Evolutionary conservation across 2,113 vertebrate genomes (phyloP), one percentile per base, ranked within the genome.

Genomic region (Sprattus sprattus): DNA sequence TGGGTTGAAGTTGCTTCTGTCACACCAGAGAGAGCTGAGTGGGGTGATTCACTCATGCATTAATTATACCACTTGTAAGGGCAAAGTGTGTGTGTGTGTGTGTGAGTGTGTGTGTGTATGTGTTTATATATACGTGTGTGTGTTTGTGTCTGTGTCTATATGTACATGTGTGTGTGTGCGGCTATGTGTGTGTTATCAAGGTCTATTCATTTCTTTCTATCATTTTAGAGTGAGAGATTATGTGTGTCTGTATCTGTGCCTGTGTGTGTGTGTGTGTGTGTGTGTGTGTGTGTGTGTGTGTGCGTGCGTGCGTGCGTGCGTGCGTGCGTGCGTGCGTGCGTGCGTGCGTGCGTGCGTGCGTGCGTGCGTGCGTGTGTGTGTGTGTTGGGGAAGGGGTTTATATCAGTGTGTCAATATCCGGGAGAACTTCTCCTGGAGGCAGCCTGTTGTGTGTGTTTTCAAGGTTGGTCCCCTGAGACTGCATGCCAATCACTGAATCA

Each of bases 1-100:
- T 64, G 60, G 32, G n/a, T 10, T 18, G 54, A 6, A 22, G 6
- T 20, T 20, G 64, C n/a, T 28, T 13, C 64, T 67, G 64, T 67
- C 64, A 67, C n/a, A 67, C n/a, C 32, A 78, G 71, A 67, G n/a
- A 32, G 71, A 78, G 71, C 28, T 78, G 71, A 78, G 71, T 78
- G 32, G 71, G 32, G 28, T 28, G 71, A 39, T 39, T 78, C 13
- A 78, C 28, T 16, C 28, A 28, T 39, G 71, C 71, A 78, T 78
- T 78, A 5, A 78, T 78, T 78, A 78, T 16, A 6, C 71, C 13
- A 78, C 11, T 78, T 78, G 71, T 67, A 64, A 71, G 25, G 64
- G 25, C 13, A 39, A 16, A 5, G 71, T 28, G 64, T 25, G 22
- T n/a, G 64, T 67, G 64, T 67, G 64, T 11, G 22, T n/a, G 64